A percentile compares a stretch with the other conserved stretches of the same genome.
Conservation (phyloP, 2,113 vertebrate species). For the Plotosus lineatus region DNA sequence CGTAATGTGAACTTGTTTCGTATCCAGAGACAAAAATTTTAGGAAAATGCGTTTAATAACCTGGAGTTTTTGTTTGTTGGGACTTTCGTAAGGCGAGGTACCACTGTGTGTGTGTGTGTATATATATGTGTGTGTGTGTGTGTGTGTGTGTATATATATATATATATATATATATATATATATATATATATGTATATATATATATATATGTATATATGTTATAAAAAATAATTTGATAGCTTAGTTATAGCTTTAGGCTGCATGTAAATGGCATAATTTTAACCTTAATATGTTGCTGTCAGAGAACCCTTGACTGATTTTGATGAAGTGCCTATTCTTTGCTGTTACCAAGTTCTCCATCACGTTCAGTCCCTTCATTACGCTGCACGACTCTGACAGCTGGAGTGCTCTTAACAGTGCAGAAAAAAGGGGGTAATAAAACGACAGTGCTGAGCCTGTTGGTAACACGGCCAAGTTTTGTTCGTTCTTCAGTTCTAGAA, state of each 20-base stretch:
- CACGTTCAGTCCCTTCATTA: conserved; percentile 5
- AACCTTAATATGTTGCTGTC: neutral
- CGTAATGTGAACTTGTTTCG: too few relatives aligned
- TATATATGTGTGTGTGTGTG: too few relatives aligned
- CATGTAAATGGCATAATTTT: neutral
- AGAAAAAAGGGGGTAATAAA: conserved; percentile 8
- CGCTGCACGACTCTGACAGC: neutral
- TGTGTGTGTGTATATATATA: too few relatives aligned
- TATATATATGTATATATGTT: too few relatives aligned
- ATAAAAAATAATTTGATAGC: too few relatives aligned
- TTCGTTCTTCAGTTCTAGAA: neutral
- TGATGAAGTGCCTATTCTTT: neutral
- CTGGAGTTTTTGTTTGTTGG: too few relatives aligned
- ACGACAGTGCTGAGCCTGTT: neutral
- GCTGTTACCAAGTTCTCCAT: neutral
- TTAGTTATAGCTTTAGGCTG: neutral
- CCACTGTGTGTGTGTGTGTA: too few relatives aligned
- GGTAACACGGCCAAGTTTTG: neutral
- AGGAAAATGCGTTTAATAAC: too few relatives aligned
- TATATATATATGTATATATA: too few relatives aligned
- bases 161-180: too few relatives aligned
- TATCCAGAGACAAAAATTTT: too few relatives aligned
- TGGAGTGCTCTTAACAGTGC: neutral
- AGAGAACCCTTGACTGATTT: neutral
- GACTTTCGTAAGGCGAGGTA: too few relatives aligned